Conservation (phyloP, 2,797 vertebrate species). For the Sphaeramia orbicularis region DNA sequence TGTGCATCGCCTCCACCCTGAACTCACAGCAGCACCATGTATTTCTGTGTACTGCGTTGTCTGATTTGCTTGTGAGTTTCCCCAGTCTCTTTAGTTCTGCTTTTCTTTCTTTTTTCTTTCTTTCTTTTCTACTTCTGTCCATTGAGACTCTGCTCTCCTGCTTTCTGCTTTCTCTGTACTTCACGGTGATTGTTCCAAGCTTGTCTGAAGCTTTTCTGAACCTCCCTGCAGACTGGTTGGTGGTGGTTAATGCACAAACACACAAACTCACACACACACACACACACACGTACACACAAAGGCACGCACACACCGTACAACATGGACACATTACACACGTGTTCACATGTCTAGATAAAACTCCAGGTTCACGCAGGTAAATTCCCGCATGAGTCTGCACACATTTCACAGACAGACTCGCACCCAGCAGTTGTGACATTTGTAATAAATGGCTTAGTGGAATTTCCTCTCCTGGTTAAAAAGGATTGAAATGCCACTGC, state of each 20-base stretch:
- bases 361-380: no score
- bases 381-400: no score
- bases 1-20: constrained; percentile 2
- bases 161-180: constrained; percentile 38
- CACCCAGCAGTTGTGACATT: constrained; percentile 53
- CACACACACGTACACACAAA: no score
- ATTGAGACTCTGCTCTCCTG: constrained; percentile 37
- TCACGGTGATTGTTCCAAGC: constrained; percentile 42
- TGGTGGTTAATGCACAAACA: constrained; percentile 4
- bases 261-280: constrained; percentile 16
- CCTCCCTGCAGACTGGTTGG: constrained; percentile 52
- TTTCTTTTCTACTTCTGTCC: constrained; percentile 6
- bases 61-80: constrained; percentile 26
- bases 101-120: constrained; percentile 19
- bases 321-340: not conserved
- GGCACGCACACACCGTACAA: no score
- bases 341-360: no score
- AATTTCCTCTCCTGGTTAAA: constrained; percentile 67
- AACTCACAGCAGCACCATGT: constrained; percentile 1
- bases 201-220: constrained; percentile 47
- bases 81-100: constrained; percentile 22
- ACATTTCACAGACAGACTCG: constrained; percentile 10
- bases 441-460: constrained; percentile 54
- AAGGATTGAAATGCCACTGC: constrained; percentile 69
- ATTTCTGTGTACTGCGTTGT: constrained; percentile 37